phyloP scores from a whole-genome alignment of 1,140 invertebrate genomes.

The Neodiprion pinetum region DNA sequence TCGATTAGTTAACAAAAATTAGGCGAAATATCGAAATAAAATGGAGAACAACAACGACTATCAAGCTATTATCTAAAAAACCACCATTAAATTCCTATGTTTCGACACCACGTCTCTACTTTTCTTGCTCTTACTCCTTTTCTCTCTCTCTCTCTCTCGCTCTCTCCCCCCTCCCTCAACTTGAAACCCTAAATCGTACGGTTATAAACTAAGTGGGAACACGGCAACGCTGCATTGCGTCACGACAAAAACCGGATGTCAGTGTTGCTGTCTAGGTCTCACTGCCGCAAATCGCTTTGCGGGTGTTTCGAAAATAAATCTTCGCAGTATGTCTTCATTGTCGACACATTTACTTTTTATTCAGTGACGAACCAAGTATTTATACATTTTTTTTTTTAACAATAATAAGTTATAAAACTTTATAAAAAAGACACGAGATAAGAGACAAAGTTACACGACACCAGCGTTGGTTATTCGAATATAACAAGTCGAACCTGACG shows the following conservation, averaged over 20 bases:
- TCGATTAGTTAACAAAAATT: slow-evolving; percentile 39
- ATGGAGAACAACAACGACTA: background rate
- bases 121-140: slow-evolving; percentile 40
- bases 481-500: slow-evolving; percentile 28
- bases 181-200: slow-evolving; percentile 12
- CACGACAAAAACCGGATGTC: slow-evolving; percentile 8
- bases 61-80: slow-evolving; percentile 8
- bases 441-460: slow-evolving; percentile 24
- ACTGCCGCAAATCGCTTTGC: background rate
- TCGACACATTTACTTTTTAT: too few species aligned
- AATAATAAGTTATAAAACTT: too few species aligned
- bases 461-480: slow-evolving; percentile 39
- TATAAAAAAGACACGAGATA: too few species aligned
- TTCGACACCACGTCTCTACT: slow-evolving; percentile 40
- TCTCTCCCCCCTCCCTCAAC: background rate
- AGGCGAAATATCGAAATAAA: background rate
- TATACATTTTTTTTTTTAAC: too few species aligned
- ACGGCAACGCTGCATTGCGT: slow-evolving; percentile 28
- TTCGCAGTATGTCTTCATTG: too few species aligned
- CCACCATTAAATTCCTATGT: slow-evolving; percentile 41
- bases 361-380: too few species aligned
- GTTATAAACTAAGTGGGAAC: slow-evolving; percentile 13
- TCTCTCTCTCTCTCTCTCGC: slow-evolving; percentile 15
- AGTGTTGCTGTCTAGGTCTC: background rate
- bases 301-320: background rate